Conservation (phyloP, 92 coral and sea anemone species). For the Actinostola sp. region DNA sequence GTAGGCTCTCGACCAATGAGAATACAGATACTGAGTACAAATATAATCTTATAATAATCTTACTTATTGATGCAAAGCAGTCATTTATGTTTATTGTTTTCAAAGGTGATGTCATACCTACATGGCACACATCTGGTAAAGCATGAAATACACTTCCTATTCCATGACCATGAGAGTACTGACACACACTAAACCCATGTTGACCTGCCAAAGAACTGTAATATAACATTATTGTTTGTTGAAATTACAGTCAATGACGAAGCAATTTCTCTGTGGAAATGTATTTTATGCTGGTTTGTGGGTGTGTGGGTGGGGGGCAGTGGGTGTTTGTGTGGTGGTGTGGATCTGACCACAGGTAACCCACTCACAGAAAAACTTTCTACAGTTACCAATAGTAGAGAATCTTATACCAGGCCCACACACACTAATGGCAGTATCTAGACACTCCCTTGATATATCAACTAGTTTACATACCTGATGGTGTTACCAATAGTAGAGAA, state of each 20-base stretch:
- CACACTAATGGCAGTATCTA: slow-evolving; percentile 76
- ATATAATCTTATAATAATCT: no score
- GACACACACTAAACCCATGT: slow-evolving; percentile 79
- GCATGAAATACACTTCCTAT: slow-evolving; percentile 93
- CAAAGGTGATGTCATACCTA: slow-evolving; percentile 46
- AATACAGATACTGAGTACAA: no score
- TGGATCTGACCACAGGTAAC: no score
- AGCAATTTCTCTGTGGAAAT: no score
- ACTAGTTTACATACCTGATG: slow-evolving; percentile 78
- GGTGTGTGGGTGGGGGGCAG: no score
- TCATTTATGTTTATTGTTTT: no score
- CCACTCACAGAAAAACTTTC: background rate
- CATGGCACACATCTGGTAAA: slow-evolving; percentile 86
- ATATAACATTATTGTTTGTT: background rate
- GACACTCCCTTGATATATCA: slow-evolving; percentile 62
- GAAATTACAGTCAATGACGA: no score
- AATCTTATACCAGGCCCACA: slow-evolving; percentile 84
- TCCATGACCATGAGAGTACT: slow-evolving; percentile 88
- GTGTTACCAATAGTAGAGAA: slow-evolving; percentile 92
- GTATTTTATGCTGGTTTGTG: no score
- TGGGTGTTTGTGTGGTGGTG: no score
- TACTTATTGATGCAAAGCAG: no score
- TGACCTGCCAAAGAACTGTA: slow-evolving; percentile 73
- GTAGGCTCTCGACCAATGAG: no score
- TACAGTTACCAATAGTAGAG: slow-evolving; percentile 76